Percentiles rank a stretch among this genome's conserved stretches.
phyloP scores from a whole-genome alignment of 2,113 vertebrate species.

The Aplodontia rufa region DNA sequence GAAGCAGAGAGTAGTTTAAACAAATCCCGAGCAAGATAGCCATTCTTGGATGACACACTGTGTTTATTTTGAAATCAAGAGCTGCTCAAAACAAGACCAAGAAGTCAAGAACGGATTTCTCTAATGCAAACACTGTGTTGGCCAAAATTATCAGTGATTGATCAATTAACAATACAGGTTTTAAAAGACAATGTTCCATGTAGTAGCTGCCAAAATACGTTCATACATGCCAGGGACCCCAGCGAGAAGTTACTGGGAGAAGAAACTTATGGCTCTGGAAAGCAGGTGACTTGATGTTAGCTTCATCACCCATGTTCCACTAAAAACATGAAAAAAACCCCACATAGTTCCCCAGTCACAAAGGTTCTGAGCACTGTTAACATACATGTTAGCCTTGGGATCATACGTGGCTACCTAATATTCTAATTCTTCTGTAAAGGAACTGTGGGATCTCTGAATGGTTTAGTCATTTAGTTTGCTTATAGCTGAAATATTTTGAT shows the following conservation, averaged over 20 bases:
- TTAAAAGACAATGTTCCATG: not conserved
- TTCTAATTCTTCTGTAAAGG: not conserved
- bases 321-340: not conserved
- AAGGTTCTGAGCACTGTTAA: not conserved
- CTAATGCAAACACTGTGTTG: not conserved
- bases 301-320: not conserved
- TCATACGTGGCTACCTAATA: not conserved
- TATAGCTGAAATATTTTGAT: not conserved
- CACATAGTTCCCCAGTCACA: too few relatives aligned
- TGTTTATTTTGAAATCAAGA: not conserved
- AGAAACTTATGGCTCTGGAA: not conserved
- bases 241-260: not conserved
- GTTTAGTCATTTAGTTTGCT: not conserved
- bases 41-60: not conserved
- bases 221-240: not conserved
- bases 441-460: not conserved
- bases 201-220: not conserved
- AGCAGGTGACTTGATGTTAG: not conserved
- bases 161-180: not conserved
- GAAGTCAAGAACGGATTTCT: not conserved
- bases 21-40: not conserved
- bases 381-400: not conserved
- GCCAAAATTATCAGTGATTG: not conserved
- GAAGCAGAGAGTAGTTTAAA: not conserved
- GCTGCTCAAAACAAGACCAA: not conserved